Base-by-base conservation (phyloP, 1,140 invertebrate species). In the Drosophila lowei region DNA sequence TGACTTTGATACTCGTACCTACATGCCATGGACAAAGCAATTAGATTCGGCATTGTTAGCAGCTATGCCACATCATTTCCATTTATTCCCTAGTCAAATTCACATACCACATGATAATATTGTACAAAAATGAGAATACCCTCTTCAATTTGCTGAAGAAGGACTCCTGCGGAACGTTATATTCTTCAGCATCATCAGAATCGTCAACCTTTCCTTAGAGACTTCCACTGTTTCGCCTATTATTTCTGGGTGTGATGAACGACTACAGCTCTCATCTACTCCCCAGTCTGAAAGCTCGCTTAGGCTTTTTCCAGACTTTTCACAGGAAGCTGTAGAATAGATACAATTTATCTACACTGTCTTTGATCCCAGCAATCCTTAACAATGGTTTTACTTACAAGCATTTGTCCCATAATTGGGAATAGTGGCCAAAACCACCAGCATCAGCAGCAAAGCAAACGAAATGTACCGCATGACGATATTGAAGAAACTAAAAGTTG, bases 401-500 rank as follows among this genome's bases (percentile, higher is more conserved):
- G 18, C 67, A 7, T 16, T 11, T 11, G 25, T 16, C 11, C 41
- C 47, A 48, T 46, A 23, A 21, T 47, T 16, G 3, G n/a, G 11
- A 6, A 52, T 18, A 25, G 46, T 13, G 7, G 11, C 8, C 9
- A 71, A 15, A 2, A 23, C 42, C n/a, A 71, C 11, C 4, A 38
- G 6, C 3, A 72, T 2, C 3, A 50, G 8, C 28, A 72, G 8
- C 41, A 72, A 47, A 21, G 13, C 9, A 25, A 72, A 53, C 9
- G 50, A 15, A 38, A 18, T 18, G 15, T 46, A 41, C 7, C 47
- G 15, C 68, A 72, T 62, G 34, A 16, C 43, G 25, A n/a, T n/a
- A 38, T 34, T 1, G 0, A 0, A 18, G 9, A 4, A 15, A 72
- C 57, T 62, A 3, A 1, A 2, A 6, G 5, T 16, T 23, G 1